phyloP scores from a whole-genome alignment of 2,113 vertebrate species.

The Hydrochoerus hydrochaeris region DNA sequence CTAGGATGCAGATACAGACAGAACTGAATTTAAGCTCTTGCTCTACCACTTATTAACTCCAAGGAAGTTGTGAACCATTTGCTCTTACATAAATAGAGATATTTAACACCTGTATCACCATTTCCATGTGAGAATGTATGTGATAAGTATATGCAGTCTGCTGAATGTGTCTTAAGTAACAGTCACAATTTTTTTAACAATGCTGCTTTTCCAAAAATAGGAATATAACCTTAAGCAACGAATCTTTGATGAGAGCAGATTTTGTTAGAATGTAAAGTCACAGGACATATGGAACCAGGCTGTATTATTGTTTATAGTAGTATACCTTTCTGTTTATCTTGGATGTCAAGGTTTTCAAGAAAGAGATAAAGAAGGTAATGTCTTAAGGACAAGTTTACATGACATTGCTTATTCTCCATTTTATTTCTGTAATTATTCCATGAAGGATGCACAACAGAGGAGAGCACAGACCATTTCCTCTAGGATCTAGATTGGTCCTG shows the following conservation, averaged over 20 bases:
- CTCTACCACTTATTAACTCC: background rate
- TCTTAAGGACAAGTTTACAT: background rate
- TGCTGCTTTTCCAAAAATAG: slow-evolving; percentile 13
- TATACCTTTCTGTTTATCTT: background rate
- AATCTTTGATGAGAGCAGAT: background rate
- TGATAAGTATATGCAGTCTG: slow-evolving; percentile 26
- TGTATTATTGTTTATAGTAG: background rate
- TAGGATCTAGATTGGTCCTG: background rate
- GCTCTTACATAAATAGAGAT: background rate
- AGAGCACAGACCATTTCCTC: background rate
- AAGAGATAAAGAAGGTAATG: background rate
- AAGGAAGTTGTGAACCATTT: slow-evolving; percentile 44
- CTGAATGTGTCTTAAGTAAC: background rate
- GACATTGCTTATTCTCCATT: background rate
- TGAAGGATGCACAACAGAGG: background rate
- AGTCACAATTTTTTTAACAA: background rate
- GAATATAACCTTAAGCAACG: background rate
- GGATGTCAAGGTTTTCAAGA: background rate
- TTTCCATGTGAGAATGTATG: background rate
- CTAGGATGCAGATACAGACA: background rate
- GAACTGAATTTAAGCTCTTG: slow-evolving; percentile 28
- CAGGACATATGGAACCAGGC: background rate
- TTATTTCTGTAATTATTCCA: background rate
- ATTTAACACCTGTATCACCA: slow-evolving; percentile 23
- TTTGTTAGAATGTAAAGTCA: background rate